Evolutionary conservation across 2,888 invertebrate species (phyloP).

Genomic region (Megalurothrips usitatus): DNA sequence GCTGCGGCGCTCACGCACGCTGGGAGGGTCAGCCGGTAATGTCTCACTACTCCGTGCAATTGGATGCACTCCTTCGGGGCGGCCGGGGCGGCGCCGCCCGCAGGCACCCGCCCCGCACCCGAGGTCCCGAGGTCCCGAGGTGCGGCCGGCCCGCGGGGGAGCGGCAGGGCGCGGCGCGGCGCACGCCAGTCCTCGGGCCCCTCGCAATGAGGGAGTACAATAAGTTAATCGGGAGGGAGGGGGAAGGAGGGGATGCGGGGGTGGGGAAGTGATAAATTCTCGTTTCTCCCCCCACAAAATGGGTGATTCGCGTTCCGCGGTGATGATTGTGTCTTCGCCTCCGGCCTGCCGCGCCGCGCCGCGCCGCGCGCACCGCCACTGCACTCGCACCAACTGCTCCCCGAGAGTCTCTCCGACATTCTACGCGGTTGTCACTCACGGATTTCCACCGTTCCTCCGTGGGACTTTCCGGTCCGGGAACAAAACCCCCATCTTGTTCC

Average conservation of each 20-base stretch:
- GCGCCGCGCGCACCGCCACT: too few species aligned
- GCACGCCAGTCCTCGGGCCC: background rate
- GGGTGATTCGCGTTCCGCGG: background rate
- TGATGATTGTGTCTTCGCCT: background rate
- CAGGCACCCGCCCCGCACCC: background rate
- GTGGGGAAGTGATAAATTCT: background rate
- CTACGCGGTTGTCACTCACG: too few species aligned
- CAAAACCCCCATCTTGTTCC: too few species aligned
- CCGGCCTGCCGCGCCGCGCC: background rate
- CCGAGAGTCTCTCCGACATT: too few species aligned
- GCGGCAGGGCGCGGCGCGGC: background rate
- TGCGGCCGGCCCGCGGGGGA: background rate
- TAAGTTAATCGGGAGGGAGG: background rate
- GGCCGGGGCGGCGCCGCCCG: background rate
- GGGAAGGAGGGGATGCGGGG: background rate
- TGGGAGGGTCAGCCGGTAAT: background rate
- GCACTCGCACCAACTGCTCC: too few species aligned
- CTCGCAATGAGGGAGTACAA: background rate
- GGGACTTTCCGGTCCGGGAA: too few species aligned
- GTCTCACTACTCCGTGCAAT: background rate
- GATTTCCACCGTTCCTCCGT: too few species aligned
- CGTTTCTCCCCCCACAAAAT: background rate
- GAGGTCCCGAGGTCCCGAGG: background rate
- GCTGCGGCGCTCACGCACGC: too few species aligned
- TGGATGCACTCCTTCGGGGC: background rate